Base-by-base conservation (phyloP, 2,113 vertebrate species). In the Cyprinodon tularosa region DNA sequence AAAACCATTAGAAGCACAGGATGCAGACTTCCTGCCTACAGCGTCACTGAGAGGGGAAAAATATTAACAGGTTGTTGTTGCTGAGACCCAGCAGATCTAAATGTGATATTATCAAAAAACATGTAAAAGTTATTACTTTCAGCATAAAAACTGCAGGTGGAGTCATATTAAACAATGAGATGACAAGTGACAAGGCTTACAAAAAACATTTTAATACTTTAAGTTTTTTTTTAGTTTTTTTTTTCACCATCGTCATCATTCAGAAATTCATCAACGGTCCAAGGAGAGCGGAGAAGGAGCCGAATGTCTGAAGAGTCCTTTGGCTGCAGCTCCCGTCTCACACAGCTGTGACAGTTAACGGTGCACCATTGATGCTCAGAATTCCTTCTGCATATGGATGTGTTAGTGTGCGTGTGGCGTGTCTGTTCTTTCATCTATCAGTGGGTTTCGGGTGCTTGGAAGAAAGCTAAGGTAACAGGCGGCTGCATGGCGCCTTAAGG, bases 171-270 rank as follows among this genome's bases (percentile, higher is more conserved):
- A 50, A 70, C 50, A 81, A 45, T 88, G 4, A 87, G 10, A 86
- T 5, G 38, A 83, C 64, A 53, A 62, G 47, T n/a, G 74, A 86
- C 84, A 69, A 80, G 38, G 71, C 39, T 80, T 92, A 90, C 70
- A 92, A 89, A 94, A 94, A 86, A 83, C 71, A 74, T 86, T 94
- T 93, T 93, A 92, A 92, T 95, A 90, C 76, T 82, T 86, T 88
- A 87, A 91, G 76, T 73, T 86, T 89, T 81, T 77, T 85, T 87
- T 68, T 29, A 72, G 82, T 91, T 84, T 80, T 86, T 66, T 81
- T 91, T 85, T 85, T 90, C 62, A 71, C 38, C 77, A 83, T 91
- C 84, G 77, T 89, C 68, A 82, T 90, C 86, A 85, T 90, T 91
- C 90, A 84, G 86, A 90, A 88, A 88, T 66, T 74, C 77, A 81